Base-by-base conservation (phyloP, 2,113 vertebrate species). In the Sclerurus mexicanus region DNA sequence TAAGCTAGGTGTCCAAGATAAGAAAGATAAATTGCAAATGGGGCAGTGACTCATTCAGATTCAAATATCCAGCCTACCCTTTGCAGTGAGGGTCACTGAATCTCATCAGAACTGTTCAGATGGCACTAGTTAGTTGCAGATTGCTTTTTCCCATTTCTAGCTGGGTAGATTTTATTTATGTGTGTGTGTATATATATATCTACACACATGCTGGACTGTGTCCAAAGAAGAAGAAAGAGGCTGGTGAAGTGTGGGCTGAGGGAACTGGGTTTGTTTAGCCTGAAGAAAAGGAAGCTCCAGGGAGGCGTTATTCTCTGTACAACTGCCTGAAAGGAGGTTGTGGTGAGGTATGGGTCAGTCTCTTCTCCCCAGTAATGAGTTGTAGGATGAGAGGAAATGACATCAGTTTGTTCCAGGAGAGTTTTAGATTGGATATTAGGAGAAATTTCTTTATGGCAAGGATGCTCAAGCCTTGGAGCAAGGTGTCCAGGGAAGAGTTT, bases 11-110 rank as follows among this genome's bases (percentile, higher is more conserved):
- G 91, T 92, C 92, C 52, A 63, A 94, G 94, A 92, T 96, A 97
- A 93, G 96, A 92, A 95, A 95, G 94, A 95, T 80, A 93, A 92
- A 97, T 97, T 90, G 81, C 64, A 86, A 59, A 56, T 83, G 68
- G 88, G 91, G 76, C 76, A 59, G 49, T 85, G 68, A 63, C 83
- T 95, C 1, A 21, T 93, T 95, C 42, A 4, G 10, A 93, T 93
- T 95, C 73, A 84, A 86, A 52, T 67, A 81, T 30, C 72, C 80
- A 47, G 47, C 42, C 53, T 74, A 74, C 19, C 39, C 90, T 76
- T 24, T 73, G 49, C 64, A 35, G 42, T 0, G 35, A 44, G 85
- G 90, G 72, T 96, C 85, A 77, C 40, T 74, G 79, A 74, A 74
- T 86, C 75, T 76, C 46, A 33, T 76, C 59, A 76, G 37, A 90